These are phyloP conservation scores for Thecocarcelia acutangulata DNA, from an alignment of 2,888 invertebrate species.

Conservation along the genomic window DNA sequence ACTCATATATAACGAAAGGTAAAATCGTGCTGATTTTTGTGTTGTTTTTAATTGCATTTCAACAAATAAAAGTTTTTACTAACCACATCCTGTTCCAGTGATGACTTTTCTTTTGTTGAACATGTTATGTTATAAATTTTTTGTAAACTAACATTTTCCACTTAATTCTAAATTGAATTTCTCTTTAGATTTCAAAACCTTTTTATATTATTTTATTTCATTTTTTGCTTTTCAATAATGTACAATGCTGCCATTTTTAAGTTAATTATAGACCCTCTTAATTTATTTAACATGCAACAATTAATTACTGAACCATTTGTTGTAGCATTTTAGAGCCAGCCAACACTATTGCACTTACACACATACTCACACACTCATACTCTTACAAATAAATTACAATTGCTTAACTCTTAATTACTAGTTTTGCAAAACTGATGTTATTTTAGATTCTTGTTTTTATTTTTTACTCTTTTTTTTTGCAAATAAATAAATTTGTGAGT, in stretches of 20 bases:
- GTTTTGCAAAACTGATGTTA: constrained; percentile 63
- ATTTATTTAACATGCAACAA: constrained; percentile 68
- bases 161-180: constrained; percentile 41
- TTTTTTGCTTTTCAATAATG: background rate
- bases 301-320: constrained; percentile 62
- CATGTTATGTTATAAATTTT: background rate
- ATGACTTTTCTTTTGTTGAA: background rate
- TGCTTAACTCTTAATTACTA: constrained; percentile 70
- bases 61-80: too few relatives aligned
- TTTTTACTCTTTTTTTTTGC: background rate
- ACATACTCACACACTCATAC: background rate
- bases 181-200: constrained; percentile 15
- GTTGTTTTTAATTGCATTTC: too few relatives aligned
- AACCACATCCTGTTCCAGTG: too few relatives aligned
- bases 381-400: constrained; percentile 57
- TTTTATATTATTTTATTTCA: background rate
- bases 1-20: background rate
- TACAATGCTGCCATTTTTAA: constrained; percentile 39
- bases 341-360: background rate
- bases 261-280: constrained; percentile 65
- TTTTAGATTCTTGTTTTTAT: constrained; percentile 37
- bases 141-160: constrained; percentile 10
- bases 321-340: constrained; percentile 1
- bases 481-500: constrained; percentile 43
- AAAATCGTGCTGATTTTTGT: too few relatives aligned